Percentiles rank a stretch among this genome's conserved stretches.
phyloP scores from a whole-genome alignment of 1,140 invertebrate genomes.

The Achroia grisella region DNA sequence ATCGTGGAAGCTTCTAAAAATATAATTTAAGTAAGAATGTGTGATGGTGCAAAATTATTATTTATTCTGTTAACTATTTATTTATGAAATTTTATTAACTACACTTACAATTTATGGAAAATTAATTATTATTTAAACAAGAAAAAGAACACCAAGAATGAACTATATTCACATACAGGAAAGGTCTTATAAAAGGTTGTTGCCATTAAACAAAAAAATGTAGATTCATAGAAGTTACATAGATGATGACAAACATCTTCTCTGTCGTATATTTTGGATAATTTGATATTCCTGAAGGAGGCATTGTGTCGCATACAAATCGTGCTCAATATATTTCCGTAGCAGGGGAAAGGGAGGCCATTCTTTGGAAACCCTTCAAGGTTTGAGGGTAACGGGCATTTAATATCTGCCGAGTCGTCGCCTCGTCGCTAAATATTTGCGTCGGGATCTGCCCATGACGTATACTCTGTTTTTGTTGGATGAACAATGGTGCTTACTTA shows the following conservation, averaged over 20 bases:
- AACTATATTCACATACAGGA: too few relatives aligned
- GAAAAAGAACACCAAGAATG: too few relatives aligned
- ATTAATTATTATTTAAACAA: too few relatives aligned
- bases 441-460: constrained; percentile 9
- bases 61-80: too few relatives aligned
- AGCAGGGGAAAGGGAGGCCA: constrained; percentile 19
- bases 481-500: background rate
- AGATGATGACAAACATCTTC: background rate
- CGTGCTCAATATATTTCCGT: constrained; percentile 9
- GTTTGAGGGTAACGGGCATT: constrained; percentile 19
- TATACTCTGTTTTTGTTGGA: constrained; percentile 9
- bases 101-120: too few relatives aligned
- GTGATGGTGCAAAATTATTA: too few relatives aligned
- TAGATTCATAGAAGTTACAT: background rate
- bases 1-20: too few relatives aligned
- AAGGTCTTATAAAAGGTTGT: too few relatives aligned
- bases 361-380: constrained; percentile 37
- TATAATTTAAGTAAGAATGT: too few relatives aligned
- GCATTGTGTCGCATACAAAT: constrained; percentile 20
- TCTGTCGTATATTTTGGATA: constrained; percentile 4
- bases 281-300: constrained; percentile 13
- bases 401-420: constrained; percentile 22
- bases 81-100: too few relatives aligned
- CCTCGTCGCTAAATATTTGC: constrained; percentile 37
- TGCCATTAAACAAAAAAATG: too few relatives aligned